These are phyloP conservation scores for Cremastobaeus sp. DNA, from an alignment of 2,888 invertebrate species.

Conservation along the genomic window DNA sequence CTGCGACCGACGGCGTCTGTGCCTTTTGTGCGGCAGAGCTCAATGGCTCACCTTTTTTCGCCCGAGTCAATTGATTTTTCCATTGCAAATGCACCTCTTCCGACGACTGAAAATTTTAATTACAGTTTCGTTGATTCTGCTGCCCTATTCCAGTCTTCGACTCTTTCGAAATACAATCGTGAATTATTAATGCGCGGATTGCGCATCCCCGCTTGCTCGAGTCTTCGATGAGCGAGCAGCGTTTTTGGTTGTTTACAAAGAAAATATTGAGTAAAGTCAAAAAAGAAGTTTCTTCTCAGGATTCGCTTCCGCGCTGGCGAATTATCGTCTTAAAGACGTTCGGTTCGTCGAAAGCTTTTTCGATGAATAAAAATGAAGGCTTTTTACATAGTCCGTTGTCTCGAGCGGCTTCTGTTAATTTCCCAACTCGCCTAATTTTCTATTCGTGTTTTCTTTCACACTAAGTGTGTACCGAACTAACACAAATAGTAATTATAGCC, in stretches of 20 bases:
- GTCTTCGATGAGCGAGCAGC: conserved; percentile 9
- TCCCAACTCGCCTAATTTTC: conserved; percentile 29
- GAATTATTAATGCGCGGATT: conserved; percentile 24
- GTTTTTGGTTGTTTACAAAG: conserved; percentile 53
- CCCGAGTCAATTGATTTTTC: conserved; percentile 38
- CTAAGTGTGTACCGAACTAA: no score
- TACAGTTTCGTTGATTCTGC: conserved; percentile 18
- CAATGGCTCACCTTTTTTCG: conserved; percentile 27
- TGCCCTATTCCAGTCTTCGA: no score
- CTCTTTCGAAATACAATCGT: conserved; percentile 28
- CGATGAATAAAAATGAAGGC: conserved; percentile 55
- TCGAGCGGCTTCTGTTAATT: conserved; percentile 37
- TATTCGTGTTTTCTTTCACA: conserved; percentile 14
- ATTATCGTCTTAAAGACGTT: conserved; percentile 52
- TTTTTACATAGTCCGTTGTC: conserved; percentile 50
- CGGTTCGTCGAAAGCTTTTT: conserved; percentile 41
- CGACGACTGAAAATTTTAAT: conserved; percentile 24
- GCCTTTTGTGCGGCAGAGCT: conserved; percentile 41
- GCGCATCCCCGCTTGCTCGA: no score
- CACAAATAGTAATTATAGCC: no score
- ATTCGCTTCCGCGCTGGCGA: conserved; percentile 41
- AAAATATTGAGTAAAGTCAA: conserved; percentile 51
- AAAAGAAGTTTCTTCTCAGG: conserved; percentile 33
- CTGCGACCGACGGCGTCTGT: conserved; percentile 31
- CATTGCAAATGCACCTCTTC: conserved; percentile 18